A percentile compares a stretch with the other conserved stretches of the same genome.
These are phyloP conservation scores for Manacus vitellinus DNA, from an alignment of 2,113 vertebrate genomes.

Conservation along the genomic window DNA sequence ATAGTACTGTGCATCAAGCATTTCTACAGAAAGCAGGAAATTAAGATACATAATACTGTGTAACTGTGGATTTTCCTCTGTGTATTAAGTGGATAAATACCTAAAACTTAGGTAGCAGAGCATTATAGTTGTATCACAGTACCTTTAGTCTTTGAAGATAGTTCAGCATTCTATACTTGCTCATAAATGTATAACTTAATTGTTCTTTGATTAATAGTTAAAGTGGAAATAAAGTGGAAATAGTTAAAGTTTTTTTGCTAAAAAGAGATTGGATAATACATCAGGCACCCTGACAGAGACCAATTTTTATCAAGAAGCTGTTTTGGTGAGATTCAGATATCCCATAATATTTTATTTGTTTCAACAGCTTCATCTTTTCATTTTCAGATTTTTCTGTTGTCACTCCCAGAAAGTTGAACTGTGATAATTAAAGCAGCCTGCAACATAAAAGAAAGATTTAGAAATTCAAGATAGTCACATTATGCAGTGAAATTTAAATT, in stretches of 20 bases:
- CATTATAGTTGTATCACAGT: neutral
- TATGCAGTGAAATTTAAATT: conserved; percentile 37
- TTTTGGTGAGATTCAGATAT: conserved; percentile 24
- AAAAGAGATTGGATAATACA: neutral
- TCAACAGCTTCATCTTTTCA: conserved; percentile 29
- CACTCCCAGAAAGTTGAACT: conserved; percentile 35
- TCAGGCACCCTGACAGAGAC: conserved; percentile 13
- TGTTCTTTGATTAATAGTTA: conserved; percentile 66
- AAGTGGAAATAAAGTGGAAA: conserved; percentile 39
- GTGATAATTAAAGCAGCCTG: conserved; percentile 11
- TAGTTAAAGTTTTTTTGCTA: neutral
- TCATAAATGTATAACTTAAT: neutral
- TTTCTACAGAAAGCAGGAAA: conserved; percentile 21
- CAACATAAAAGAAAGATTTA: conserved; percentile 1
- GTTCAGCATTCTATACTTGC: conserved; percentile 33
- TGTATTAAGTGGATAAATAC: conserved; percentile 6
- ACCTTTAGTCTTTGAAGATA: conserved; percentile 21
- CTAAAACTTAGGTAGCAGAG: neutral
- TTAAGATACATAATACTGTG: neutral
- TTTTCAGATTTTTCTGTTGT: conserved; percentile 28
- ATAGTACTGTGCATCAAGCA: neutral
- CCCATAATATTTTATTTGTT: conserved; percentile 24
- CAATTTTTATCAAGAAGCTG: conserved; percentile 25
- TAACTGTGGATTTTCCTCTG: neutral
- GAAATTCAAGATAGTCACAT: conserved; percentile 5